phyloP scores from a whole-genome alignment of 1,140 invertebrate genomes.

The Drosophila cardini region DNA sequence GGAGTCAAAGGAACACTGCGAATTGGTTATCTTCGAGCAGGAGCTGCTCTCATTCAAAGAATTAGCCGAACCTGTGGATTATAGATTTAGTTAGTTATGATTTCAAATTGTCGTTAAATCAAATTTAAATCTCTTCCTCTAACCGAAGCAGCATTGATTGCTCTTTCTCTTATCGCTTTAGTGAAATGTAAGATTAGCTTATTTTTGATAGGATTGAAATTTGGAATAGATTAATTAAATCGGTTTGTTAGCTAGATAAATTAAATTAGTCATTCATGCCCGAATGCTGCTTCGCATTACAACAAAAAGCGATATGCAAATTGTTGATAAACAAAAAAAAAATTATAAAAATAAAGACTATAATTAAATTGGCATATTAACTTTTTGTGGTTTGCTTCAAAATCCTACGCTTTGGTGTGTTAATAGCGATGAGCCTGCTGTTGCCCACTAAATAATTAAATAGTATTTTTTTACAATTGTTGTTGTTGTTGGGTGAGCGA shows the following conservation, averaged over 20 bases:
- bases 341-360: conserved; percentile 29
- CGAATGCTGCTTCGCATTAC: conserved; percentile 72
- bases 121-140: conserved; percentile 11
- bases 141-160: conserved; percentile 71
- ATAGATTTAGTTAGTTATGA: conserved; percentile 8
- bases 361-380: conserved; percentile 80
- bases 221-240: conserved; percentile 18
- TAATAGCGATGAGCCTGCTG: conserved; percentile 79
- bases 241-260: conserved; percentile 21
- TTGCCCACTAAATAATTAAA: conserved; percentile 68
- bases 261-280: conserved; percentile 30
- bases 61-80: conserved; percentile 78
- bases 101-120: not conserved
- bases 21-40: conserved; percentile 81
- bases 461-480: conserved; percentile 53
- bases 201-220: conserved; percentile 8
- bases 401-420: conserved; percentile 77
- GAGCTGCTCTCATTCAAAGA: conserved; percentile 84
- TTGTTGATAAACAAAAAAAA: conserved; percentile 35
- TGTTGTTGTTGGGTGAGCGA: conserved; percentile 61
- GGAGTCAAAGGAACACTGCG: conserved; percentile 81
- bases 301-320: conserved; percentile 55
- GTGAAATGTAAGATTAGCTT: conserved; percentile 24
- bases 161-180: conserved; percentile 15
- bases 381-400: conserved; percentile 79